Conservation (phyloP, 2,113 vertebrate species). For the Aix galericulata region DNA sequence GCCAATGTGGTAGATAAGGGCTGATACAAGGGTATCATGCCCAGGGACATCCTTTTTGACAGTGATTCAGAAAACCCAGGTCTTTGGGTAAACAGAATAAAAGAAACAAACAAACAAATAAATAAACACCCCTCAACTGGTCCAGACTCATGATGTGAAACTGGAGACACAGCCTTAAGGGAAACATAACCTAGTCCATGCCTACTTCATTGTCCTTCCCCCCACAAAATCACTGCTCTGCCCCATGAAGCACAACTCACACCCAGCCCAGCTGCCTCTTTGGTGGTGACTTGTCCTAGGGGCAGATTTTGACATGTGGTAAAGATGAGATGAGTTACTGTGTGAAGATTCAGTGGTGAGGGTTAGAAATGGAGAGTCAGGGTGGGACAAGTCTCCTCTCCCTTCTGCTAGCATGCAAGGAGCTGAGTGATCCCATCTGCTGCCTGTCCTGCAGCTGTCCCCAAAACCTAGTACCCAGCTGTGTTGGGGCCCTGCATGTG, state of each 20-base stretch:
- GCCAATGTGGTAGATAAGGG: not conserved
- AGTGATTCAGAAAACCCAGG: not conserved
- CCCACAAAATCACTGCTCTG: not conserved
- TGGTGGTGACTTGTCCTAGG: not conserved
- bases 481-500: not conserved
- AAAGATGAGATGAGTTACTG: not conserved
- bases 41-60: not conserved
- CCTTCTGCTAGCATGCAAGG: not conserved
- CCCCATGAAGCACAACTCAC: not conserved
- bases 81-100: not conserved
- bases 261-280: not conserved
- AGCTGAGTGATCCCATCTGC: not conserved
- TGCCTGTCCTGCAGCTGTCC: not conserved
- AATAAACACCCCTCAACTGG: too few species aligned
- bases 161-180: not conserved
- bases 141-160: not conserved
- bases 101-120: not conserved
- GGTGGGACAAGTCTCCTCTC: not conserved
- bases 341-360: not conserved
- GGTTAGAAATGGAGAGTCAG: not conserved
- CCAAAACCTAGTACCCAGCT: not conserved
- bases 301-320: not conserved
- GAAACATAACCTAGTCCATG: not conserved
- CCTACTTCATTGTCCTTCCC: not conserved
- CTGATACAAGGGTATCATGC: not conserved